Evolutionary conservation across 1,140 invertebrate species (phyloP), one percentile per base, ranked within the genome.

Genomic region (Druon quercuslanigerum): DNA sequence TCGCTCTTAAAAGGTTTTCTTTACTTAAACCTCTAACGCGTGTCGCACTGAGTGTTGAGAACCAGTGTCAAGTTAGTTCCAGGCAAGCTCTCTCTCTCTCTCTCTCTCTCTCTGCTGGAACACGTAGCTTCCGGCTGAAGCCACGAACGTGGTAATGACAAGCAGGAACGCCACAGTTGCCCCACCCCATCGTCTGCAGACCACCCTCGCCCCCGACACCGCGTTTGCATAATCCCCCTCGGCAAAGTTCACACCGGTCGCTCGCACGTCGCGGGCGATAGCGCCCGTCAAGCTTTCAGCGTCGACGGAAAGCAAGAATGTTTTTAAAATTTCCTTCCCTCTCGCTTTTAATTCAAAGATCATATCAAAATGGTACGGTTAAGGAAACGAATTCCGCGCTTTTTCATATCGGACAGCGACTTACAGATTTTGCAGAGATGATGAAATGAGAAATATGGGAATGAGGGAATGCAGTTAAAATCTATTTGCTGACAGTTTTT

Each of bases 91-190:
- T 56, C 17, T 56, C 54, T 66, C 60, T 60, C 20, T 25, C 57
- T 60, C 20, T 33, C 25, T 60, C 20, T 33, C 70, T 74, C 57
- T 56, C 70, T 50, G 73, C 14, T 71, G 73, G 57, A 75, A 79
- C 74, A 76, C 54, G 46, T 73, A 79, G 72, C 17, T 71, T 73
- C 66, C 46, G 52, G 40, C 50, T 46, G 60, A 76, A 74, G 57
- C 72, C 75, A 75, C 46, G 73, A 81, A 79, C 80, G 66, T 81
- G 77, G 72, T 74, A 77, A 77, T 77, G 71, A 81, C 75, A 79
- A 76, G 71, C 74, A 72, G 78, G 76, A 76, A 78, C 75, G 72
- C 71, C 72, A 71, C 73, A 66, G 72, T 81, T 75, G 50, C 54
- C 74, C 72, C 74, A 50, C 20, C 76, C 52, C 76, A 66, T 56